Percentiles rank a stretch among this genome's conserved stretches.
Conservation (phyloP, 2,888 invertebrate species). For the Cosmia trapezina region DNA sequence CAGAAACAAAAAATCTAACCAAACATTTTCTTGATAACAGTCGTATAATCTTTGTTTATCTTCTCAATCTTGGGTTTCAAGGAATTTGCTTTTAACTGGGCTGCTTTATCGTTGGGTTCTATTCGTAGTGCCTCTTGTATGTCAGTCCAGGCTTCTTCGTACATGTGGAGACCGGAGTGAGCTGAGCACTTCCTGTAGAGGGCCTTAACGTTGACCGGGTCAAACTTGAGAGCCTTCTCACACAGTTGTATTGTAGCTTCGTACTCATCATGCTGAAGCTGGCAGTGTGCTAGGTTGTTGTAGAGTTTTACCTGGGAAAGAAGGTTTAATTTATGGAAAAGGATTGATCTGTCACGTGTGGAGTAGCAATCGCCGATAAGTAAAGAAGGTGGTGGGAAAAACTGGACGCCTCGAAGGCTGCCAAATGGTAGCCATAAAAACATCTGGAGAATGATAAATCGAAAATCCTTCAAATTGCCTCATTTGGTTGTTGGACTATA, state of each 20-base stretch:
- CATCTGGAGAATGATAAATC: neutral
- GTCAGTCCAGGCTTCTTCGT: conserved; percentile 91
- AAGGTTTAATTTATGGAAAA: neutral
- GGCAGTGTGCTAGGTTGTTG: conserved; percentile 96
- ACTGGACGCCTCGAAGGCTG: neutral
- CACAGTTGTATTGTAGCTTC: conserved; percentile 93
- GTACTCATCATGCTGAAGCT: conserved; percentile 92
- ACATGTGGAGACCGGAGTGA: conserved; percentile 91
- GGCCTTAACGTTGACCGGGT: conserved; percentile 95
- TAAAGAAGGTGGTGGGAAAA: neutral
- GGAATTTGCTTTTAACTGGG: conserved; percentile 90
- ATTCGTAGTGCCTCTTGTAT: conserved; percentile 89
- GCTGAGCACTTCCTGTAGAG: conserved; percentile 96
- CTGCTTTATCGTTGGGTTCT: conserved; percentile 92
- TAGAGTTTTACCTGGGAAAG: conserved; percentile 91
- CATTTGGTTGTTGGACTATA: neutral
- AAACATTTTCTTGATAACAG: conserved; percentile 91
- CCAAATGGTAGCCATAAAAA: neutral
- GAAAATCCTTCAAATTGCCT: neutral
- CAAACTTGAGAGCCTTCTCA: conserved; percentile 93
- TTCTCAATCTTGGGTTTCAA: conserved; percentile 90
- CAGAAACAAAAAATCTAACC: conserved; percentile 61
- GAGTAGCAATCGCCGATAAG: neutral
- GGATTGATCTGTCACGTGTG: neutral
- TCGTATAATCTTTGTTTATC: conserved; percentile 91